phyloP scores from a whole-genome alignment of 2,113 vertebrate genomes.

The Phoenicopterus ruber region DNA sequence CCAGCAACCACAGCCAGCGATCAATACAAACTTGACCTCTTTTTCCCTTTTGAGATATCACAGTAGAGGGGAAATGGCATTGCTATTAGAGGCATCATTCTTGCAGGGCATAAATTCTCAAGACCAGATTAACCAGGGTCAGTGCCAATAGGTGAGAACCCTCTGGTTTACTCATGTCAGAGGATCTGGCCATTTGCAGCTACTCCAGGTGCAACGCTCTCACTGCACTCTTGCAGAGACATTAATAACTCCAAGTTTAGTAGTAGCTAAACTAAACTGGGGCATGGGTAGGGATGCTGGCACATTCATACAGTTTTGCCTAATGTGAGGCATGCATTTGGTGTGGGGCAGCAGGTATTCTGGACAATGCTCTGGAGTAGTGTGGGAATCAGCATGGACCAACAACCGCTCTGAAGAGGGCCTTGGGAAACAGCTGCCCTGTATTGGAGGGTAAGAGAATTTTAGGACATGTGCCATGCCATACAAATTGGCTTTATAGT shows the following conservation, averaged over 20 bases:
- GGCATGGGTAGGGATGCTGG: too few species aligned
- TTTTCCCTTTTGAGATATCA: not conserved
- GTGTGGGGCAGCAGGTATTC: not conserved
- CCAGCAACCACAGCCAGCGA: not conserved
- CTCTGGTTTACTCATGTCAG: not conserved
- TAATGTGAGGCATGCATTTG: not conserved
- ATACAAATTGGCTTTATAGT: not conserved
- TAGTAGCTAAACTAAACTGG: not conserved
- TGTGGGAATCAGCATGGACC: not conserved
- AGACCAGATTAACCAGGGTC: rapidly evolving
- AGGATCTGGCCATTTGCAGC: not conserved
- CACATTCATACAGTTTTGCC: not conserved
- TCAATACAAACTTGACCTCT: not conserved
- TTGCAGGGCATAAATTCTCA: not conserved
- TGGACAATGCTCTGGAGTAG: not conserved
- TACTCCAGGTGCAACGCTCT: not conserved
- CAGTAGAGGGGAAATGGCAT: not conserved
- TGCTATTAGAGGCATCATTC: not conserved
- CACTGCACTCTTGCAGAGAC: not conserved
- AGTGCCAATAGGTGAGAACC: not conserved
- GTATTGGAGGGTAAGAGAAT: not conserved
- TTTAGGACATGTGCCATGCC: not conserved
- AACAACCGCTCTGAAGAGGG: rapidly evolving
- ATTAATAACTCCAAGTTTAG: not conserved
- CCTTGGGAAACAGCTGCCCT: not conserved